Evolutionary conservation across 2,113 vertebrate genomes (phyloP).

Genomic region (Pristiophorus japonicus): DNA sequence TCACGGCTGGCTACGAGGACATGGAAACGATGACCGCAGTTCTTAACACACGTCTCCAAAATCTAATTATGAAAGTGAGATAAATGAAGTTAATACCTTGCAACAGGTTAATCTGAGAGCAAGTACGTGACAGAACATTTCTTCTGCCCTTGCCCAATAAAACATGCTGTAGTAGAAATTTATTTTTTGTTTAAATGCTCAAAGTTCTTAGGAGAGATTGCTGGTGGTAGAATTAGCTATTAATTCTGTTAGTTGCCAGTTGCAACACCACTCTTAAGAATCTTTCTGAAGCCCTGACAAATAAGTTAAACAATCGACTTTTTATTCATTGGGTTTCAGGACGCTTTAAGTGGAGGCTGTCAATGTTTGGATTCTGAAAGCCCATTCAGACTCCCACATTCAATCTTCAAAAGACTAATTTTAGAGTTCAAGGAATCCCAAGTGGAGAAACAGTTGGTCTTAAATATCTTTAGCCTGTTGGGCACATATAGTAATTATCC

Average conservation of each 20-base stretch:
- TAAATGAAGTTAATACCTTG: not conserved
- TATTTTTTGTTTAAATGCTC: not conserved
- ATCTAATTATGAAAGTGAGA: conserved; percentile 60
- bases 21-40: conserved; percentile 97
- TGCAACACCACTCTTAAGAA: not conserved
- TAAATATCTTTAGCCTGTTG: not conserved
- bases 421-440: not conserved
- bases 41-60: conserved; percentile 95
- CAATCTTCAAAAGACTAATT: not conserved
- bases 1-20: conserved; percentile 86
- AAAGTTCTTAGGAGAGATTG: not conserved
- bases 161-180: not conserved
- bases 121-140: not conserved
- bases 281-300: not conserved
- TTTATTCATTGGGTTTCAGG: not conserved
- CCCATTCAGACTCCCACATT: not conserved
- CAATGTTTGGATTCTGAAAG: not conserved
- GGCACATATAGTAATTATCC: not conserved
- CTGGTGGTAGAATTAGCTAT: not conserved
- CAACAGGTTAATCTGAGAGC: not conserved
- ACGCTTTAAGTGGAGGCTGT: not conserved
- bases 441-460: not conserved
- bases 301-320: not conserved
- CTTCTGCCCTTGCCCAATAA: not conserved
- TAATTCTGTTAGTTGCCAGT: not conserved